Evolutionary conservation across 2,113 vertebrate genomes (phyloP).

Genomic region (Lota lota): DNA sequence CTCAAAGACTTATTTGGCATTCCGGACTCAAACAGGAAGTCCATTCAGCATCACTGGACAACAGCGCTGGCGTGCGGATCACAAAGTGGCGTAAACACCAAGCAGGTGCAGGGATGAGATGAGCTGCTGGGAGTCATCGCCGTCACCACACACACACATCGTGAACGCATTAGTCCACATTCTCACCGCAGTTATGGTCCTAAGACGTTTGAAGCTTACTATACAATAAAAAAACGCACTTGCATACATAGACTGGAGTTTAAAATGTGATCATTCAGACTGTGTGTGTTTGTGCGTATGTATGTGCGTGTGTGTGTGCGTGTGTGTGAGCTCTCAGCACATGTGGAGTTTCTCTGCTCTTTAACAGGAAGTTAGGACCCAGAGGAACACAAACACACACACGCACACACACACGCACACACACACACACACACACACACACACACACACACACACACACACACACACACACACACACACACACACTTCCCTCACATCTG

Average conservation of each 20-base stretch:
- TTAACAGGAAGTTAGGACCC: conserved; percentile 56
- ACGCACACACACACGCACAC: conserved; percentile 24
- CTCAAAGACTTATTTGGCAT: conserved; percentile 45
- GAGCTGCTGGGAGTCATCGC: conserved; percentile 27
- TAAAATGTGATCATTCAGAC: background rate
- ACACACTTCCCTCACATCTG: conserved; percentile 51
- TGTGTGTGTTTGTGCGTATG: background rate
- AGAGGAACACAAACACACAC: conserved; percentile 56
- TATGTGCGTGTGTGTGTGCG: background rate
- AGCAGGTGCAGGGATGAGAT: conserved; percentile 51
- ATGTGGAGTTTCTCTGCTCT: conserved; percentile 41
- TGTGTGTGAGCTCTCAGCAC: conserved; percentile 32
- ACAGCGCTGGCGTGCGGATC: conserved; percentile 10
- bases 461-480: background rate
- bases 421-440: background rate
- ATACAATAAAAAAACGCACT: conserved; percentile 9
- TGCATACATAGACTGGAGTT: background rate
- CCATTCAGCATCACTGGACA: conserved; percentile 33
- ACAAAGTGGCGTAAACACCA: conserved; percentile 40
- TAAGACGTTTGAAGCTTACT: too few relatives aligned
- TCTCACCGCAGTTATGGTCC: too few relatives aligned
- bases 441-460: background rate
- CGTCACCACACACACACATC: background rate
- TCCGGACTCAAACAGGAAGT: conserved; percentile 53
- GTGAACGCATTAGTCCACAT: too few relatives aligned